Conservation (phyloP, 1,140 invertebrate species). For the Drosophila miranda region DNA sequence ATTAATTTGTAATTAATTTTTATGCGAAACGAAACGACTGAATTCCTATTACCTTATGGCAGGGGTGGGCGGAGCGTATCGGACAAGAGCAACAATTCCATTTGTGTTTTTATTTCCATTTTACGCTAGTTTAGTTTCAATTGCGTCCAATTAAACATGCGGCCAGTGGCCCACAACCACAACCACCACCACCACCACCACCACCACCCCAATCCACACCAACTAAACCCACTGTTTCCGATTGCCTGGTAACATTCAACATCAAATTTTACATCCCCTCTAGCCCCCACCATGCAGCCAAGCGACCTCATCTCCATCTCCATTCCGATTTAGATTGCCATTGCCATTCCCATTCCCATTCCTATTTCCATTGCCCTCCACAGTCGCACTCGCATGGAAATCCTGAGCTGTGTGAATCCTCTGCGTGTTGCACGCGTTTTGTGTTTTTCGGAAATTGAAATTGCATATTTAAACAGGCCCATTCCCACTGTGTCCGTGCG, state of each 20-base stretch:
- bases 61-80: background rate
- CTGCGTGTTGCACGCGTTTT: conserved; percentile 69
- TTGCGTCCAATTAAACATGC: conserved; percentile 80
- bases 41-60: conserved; percentile 50
- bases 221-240: conserved; percentile 58
- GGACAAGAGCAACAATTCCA: conserved; percentile 15
- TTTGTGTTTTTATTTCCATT: conserved; percentile 74
- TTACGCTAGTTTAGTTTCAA: conserved; percentile 80
- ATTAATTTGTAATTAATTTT: conserved; percentile 81
- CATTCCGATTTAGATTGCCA: background rate
- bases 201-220: background rate
- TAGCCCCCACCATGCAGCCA: conserved; percentile 1
- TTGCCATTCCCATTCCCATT: background rate
- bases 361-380: background rate
- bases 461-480: conserved; percentile 78
- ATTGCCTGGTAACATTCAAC: conserved; percentile 53
- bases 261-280: conserved; percentile 59
- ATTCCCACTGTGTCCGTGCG: conserved; percentile 33
- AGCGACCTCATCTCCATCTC: conserved; percentile 1
- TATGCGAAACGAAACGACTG: conserved; percentile 45
- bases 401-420: conserved; percentile 37
- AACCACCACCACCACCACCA: conserved; percentile 11
- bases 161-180: conserved; percentile 35
- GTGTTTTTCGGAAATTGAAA: conserved; percentile 79
- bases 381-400: conserved; percentile 6